Base-by-base conservation (phyloP, 2,113 vertebrate species). In the Epinephelus moara region DNA sequence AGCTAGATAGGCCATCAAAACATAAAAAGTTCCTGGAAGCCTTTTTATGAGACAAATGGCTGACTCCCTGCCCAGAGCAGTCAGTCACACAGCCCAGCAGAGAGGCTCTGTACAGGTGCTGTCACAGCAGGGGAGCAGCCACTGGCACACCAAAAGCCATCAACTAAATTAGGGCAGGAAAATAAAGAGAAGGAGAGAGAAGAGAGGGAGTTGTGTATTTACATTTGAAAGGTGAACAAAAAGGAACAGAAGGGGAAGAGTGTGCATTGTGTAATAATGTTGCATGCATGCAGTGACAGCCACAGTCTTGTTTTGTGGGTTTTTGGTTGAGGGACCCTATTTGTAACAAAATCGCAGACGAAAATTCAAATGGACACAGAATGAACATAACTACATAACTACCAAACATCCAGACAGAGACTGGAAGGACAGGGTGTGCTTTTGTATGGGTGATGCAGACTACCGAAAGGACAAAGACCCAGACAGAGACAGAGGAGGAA, bases 81-180 rank as follows among this genome's bases (percentile, higher is more conserved):
- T 89, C 70, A 75, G 45, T 88, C 87, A 77, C 49, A 83, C 37
- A 62, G 61, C 57, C 13, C 37, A 81, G 68, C 59, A 62, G 70
- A 73, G 62, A 70, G 74, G 56, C 67, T 68, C 8, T 68, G 63
- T 62, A 59, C 84, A 87, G 85, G 84, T 89, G 84, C 85, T 53
- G 75, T 70, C 68, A 78, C 81, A 64, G 88, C n/a, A 60, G 73
- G 81, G 40, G 50, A 83, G 40, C 42, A 63, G 70, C 64, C 61
- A 70, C 71, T 45, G 69, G 64, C 69, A 84, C 68, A 81, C 77
- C 33, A 47, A 81, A 75, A 85, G 82, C 56, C 62, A 85, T 70
- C 21, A 57, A 64, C 33, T 78, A 61, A 82, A 73, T 78, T 80
- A 82, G 69, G 30, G 50, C 60, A 74, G 47, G 66, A 53, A 84